These are phyloP conservation scores for Drosophila mettleri DNA, from an alignment of 2,888 invertebrate genomes.

Conservation along the genomic window DNA sequence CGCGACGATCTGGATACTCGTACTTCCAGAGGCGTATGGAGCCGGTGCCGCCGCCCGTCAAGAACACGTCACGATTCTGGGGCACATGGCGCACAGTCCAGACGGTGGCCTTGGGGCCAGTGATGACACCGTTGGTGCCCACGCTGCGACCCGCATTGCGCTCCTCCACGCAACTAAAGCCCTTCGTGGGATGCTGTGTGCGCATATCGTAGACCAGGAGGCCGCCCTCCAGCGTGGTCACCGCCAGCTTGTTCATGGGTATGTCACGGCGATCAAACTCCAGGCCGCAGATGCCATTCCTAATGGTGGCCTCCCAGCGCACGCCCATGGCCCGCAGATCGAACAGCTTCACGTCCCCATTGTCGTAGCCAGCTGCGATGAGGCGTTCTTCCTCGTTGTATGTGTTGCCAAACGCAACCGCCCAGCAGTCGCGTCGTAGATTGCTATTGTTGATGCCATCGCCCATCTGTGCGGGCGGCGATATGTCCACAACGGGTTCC, in stretches of 20 bases:
- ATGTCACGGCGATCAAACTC: slow-evolving; percentile 98
- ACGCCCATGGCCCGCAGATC: slow-evolving; percentile 93
- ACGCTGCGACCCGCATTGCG: slow-evolving; percentile 84
- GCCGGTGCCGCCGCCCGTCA: slow-evolving; percentile 95
- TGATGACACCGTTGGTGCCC: slow-evolving; percentile 84
- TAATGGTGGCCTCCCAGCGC: slow-evolving; percentile 95
- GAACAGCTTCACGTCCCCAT: slow-evolving; percentile 97
- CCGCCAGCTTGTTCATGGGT: slow-evolving; percentile 96
- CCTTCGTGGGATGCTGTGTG: slow-evolving; percentile 94
- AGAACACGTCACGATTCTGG: slow-evolving; percentile 96
- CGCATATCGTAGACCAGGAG: slow-evolving; percentile 95
- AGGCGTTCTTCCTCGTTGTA: slow-evolving; percentile 94
- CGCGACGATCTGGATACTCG: slow-evolving; percentile 93
- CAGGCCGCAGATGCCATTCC: slow-evolving; percentile 94
- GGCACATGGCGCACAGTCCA: slow-evolving; percentile 96
- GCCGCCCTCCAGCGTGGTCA: slow-evolving; percentile 95
- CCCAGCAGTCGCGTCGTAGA: slow-evolving; percentile 93
- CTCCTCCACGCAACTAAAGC: slow-evolving; percentile 89
- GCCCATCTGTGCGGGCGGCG: slow-evolving; percentile 82
- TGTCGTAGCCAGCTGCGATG: slow-evolving; percentile 97
- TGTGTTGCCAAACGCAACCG: slow-evolving; percentile 96
- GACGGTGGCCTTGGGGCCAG: slow-evolving; percentile 92
- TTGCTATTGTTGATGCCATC: slow-evolving; percentile 86
- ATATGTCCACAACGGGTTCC: slow-evolving; percentile 94
- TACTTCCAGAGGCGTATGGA: slow-evolving; percentile 98